These are phyloP conservation scores for Nemotelus pantherinus DNA, from an alignment of 2,888 invertebrate genomes.

Conservation along the genomic window DNA sequence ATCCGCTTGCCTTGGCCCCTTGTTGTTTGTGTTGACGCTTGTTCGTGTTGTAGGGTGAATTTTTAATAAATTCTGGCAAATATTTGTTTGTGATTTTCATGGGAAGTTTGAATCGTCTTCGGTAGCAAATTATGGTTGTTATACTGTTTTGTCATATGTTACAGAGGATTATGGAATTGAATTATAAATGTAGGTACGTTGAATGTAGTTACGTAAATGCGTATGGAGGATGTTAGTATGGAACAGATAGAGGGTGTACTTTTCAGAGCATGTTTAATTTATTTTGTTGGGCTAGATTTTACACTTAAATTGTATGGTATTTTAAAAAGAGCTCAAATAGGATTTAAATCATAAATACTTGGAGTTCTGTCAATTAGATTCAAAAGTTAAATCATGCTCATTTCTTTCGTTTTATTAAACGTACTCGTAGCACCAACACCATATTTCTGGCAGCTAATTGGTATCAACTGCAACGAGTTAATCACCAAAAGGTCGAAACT, in stretches of 20 bases:
- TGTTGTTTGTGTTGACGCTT: conserved; percentile 12
- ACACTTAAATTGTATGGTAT: too few species aligned
- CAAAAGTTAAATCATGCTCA: too few species aligned
- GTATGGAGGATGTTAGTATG: not conserved
- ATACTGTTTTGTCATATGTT: conserved; percentile 42
- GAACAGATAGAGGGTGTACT: not conserved
- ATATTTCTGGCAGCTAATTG: too few species aligned
- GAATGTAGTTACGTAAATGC: not conserved
- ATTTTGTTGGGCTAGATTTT: too few species aligned
- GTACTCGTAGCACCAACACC: too few species aligned
- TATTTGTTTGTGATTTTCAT: conserved; percentile 47
- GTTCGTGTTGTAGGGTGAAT: conserved; percentile 44
- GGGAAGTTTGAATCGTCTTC: conserved; percentile 1
- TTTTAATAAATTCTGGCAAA: conserved; percentile 50
- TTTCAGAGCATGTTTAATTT: too few species aligned
- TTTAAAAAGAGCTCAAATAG: too few species aligned
- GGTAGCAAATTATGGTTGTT: conserved; percentile 29
- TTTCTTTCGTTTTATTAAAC: too few species aligned
- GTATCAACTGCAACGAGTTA: not conserved
- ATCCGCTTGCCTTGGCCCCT: not conserved
- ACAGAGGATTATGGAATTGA: conserved; percentile 40
- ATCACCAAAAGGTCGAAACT: conserved; percentile 21
- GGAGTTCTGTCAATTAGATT: too few species aligned
- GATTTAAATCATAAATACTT: too few species aligned
- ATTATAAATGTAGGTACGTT: conserved; percentile 3